Base-by-base conservation (phyloP, 2,797 vertebrate genomes). In the Lacerta bilineata region DNA sequence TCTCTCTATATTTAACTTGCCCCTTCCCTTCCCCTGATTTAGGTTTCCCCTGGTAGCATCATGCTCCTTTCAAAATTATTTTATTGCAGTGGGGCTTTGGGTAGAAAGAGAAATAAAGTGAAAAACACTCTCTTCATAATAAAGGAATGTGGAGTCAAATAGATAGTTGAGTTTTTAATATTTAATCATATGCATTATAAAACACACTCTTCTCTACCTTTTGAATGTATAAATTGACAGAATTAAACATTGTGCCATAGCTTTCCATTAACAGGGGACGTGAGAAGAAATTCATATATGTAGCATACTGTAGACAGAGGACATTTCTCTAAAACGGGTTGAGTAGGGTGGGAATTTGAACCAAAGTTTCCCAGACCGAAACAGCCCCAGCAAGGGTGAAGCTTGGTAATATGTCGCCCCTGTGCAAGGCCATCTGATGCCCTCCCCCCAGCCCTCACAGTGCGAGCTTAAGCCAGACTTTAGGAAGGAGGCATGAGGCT, bases 71-170 rank as follows among this genome's bases (percentile, higher is more conserved):
- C 90, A 90, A 93, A 94, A 94, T 90, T 84, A 94, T 93, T 89
- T 91, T 95, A 92, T 95, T 96, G 93, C 85, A 94, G 87, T 78
- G 92, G 87, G 91, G 92, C 91, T 94, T 86, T 93, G 93, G 92
- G 92, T 95, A 90, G 89, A 94, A 96, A 94, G 91, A 89, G 89
- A 94, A 95, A 93, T 43, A 77, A 69, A 46, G 20, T 55, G 1
- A 20, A 20, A 4, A 10, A 11, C 46, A 36, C 20, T 15, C 23
- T 9, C 41, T 55, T 50, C 25, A 4, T 33, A 69, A n/a, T 71
- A 71, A 80, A 59, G 71, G 46, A 80, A 87, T 72, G 39, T 46
- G 36, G 61, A 41, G 55, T 87, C 86, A 82, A 43, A 74, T 23
- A 61, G 25, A 50, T 64, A 46, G 36, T 46, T 64, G 50, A 39